phyloP scores from a whole-genome alignment of 2,888 invertebrate species.

The Catocala fraxini region DNA sequence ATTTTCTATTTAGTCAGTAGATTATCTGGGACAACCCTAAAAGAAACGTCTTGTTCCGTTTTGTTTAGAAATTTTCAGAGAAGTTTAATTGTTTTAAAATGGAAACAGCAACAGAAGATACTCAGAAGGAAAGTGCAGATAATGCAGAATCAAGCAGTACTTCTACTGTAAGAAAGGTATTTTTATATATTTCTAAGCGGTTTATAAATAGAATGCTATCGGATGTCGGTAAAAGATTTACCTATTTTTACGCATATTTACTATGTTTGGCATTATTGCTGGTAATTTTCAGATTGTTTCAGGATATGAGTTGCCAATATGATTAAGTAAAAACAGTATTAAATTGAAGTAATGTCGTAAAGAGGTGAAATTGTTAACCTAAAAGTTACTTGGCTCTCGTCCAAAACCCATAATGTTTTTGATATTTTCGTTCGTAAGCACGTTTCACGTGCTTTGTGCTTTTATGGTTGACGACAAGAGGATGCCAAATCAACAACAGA shows the following conservation, averaged over 20 bases:
- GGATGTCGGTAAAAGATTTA: slow-evolving; percentile 66
- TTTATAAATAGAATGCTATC: slow-evolving; percentile 82
- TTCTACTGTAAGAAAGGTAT: slow-evolving; percentile 63
- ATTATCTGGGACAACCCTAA: slow-evolving; percentile 33
- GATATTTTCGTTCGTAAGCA: slow-evolving; percentile 82
- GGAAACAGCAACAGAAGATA: slow-evolving; percentile 73
- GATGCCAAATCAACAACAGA: slow-evolving; percentile 48
- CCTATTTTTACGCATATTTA: slow-evolving; percentile 33
- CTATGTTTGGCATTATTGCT: slow-evolving; percentile 8
- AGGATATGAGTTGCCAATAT: slow-evolving; percentile 9
- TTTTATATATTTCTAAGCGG: slow-evolving; percentile 46
- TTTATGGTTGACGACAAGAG: slow-evolving; percentile 71
- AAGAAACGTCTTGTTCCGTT: slow-evolving; percentile 45
- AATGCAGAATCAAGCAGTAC: slow-evolving; percentile 60
- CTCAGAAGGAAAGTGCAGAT: slow-evolving; percentile 65
- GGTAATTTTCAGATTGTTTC: background rate
- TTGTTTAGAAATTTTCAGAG: slow-evolving; percentile 59
- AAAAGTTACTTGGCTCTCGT: slow-evolving; percentile 69
- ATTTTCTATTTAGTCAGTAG: background rate
- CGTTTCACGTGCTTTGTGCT: slow-evolving; percentile 76
- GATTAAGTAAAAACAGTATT: slow-evolving; percentile 10
- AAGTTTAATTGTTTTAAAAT: slow-evolving; percentile 61
- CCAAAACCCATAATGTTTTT: slow-evolving; percentile 79
- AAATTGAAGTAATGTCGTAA: slow-evolving; percentile 31
- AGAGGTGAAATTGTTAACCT: slow-evolving; percentile 70